These are phyloP conservation scores for Nyctereutes procyonoides DNA, from an alignment of 2,113 vertebrate species.

Conservation along the genomic window DNA sequence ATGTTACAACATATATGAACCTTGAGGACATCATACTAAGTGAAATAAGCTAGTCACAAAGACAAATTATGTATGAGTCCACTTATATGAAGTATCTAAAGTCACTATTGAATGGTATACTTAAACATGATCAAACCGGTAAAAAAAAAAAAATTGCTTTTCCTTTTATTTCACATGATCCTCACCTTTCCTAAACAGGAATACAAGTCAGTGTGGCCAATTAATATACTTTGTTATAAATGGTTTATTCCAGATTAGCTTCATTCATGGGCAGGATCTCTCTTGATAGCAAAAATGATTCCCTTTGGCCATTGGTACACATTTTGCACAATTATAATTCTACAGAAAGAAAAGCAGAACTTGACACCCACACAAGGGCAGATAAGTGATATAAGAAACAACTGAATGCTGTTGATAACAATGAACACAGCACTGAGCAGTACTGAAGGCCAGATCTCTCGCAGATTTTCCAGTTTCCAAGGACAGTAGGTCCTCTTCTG, in stretches of 20 bases:
- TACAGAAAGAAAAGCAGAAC: background rate
- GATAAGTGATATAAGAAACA: background rate
- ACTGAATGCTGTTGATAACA: rapidly evolving
- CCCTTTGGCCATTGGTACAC: background rate
- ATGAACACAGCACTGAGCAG: background rate
- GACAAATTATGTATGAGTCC: background rate
- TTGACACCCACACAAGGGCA: background rate
- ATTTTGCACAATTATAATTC: background rate
- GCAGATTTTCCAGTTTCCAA: background rate
- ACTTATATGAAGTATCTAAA: background rate
- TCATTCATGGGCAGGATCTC: background rate
- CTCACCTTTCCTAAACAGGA: background rate
- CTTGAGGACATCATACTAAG: background rate
- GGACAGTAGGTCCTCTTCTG: background rate
- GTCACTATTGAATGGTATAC: background rate
- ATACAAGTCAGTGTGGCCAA: background rate
- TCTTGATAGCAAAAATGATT: background rate
- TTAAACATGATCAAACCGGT: background rate
- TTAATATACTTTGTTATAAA: background rate
- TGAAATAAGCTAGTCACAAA: background rate
- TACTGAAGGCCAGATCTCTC: too few species aligned
- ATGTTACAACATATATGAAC: background rate
- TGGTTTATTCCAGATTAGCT: background rate
- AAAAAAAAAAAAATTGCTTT: background rate
- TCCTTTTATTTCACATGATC: background rate